phyloP scores from a whole-genome alignment of 2,797 vertebrate species.

The Margarornis squamiger region DNA sequence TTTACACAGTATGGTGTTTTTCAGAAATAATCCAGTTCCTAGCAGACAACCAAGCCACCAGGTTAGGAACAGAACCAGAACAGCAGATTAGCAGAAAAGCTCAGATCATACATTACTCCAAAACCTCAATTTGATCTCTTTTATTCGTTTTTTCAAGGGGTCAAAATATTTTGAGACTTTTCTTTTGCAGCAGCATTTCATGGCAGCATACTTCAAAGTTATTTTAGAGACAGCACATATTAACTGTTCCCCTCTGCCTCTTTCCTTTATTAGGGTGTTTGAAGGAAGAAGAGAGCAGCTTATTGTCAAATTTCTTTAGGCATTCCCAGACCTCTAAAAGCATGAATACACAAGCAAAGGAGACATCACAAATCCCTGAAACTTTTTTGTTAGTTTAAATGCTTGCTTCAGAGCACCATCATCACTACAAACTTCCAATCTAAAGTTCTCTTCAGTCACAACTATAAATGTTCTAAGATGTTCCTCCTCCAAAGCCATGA shows the following conservation, averaged over 20 bases:
- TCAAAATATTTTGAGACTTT: neutral
- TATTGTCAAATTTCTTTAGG: neutral
- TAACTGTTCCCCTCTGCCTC: fast-evolving
- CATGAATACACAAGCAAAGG: neutral
- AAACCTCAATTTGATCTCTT: neutral
- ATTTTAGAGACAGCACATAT: neutral
- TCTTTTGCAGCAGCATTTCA: neutral
- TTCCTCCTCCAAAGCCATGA: neutral
- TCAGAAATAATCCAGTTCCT: neutral
- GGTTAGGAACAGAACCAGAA: neutral
- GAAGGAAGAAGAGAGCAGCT: neutral
- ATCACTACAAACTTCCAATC: neutral
- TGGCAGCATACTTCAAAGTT: neutral
- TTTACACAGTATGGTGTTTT: neutral
- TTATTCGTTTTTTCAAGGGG: neutral
- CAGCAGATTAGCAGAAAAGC: neutral
- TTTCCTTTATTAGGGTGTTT: neutral
- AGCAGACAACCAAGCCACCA: neutral
- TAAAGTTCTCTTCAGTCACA: neutral
- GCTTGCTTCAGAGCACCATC: neutral
- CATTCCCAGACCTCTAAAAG: neutral
- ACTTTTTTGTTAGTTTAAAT: neutral
- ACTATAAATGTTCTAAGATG: neutral
- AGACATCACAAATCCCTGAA: neutral
- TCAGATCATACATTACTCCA: neutral